Base-by-base conservation (phyloP, 2,113 vertebrate genomes). In the Elephas maximus region DNA sequence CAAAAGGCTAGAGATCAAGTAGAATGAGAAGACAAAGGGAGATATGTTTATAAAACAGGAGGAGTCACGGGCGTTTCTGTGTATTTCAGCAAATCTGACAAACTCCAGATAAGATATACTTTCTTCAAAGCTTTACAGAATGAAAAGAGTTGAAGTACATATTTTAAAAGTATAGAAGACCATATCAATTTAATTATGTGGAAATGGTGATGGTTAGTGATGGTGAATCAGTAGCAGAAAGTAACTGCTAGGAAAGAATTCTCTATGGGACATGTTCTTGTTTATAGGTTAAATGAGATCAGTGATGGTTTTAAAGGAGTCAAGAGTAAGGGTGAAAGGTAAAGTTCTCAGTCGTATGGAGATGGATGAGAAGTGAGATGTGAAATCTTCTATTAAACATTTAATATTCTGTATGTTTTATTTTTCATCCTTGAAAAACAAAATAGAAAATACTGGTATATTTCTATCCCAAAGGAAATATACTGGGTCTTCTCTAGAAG, bases 1-100 rank as follows among this genome's bases (percentile, higher is more conserved):
- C 87, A 85, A 81, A 95, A 63, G 23, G 83, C 81, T 4, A 67
- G 67, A 88, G 45, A 79, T 83, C 37, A 93, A 60, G 12, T 3
- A 9, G 21, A 71, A 53, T 26, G 18, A 88, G 44, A 73, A 90
- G n/a, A 95, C 33, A 28, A 20, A 0, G 0, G 82, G 26, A 14
- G 62, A 15, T 62, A 20, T 79, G 80, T 41, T 77, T 83, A 63
- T 48, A 82, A 87, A 57, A 44, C 11, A 60, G 20, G 51, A 69
- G 86, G 63, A 78, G 28, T 63, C 88, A 90, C 37, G 21, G 81
- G 20, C 60, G 60, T 95, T 84, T 67, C 73, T 24, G 1, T 78
- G 57, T 23, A 60, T 77, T 93, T 97, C 91, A 96, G 93, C 89
- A 92, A 90, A 62, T 82, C n/a, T 62, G 44, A 73, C 10, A 74